A percentile compares a stretch with the other conserved stretches of the same genome.
phyloP scores from a whole-genome alignment of 2,888 invertebrate species.

The Sepioteuthis lessoniana region DNA sequence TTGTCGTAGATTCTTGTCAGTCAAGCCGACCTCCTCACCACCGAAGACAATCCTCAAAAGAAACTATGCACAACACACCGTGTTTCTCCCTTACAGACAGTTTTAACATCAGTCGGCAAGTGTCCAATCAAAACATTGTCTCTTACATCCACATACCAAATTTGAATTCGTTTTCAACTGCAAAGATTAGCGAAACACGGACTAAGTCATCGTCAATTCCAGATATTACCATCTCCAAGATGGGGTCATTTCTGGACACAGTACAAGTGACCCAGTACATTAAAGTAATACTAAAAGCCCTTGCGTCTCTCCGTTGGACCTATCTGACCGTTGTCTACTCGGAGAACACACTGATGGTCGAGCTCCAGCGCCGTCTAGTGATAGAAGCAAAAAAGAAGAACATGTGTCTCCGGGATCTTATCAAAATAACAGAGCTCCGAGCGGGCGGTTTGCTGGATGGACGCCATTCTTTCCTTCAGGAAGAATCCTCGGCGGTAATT shows the following conservation, averaged over 20 bases:
- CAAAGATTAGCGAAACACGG: not conserved
- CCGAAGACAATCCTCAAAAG: not conserved
- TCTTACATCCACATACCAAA: conserved; percentile 25
- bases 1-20: conserved; percentile 64
- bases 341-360: conserved; percentile 4
- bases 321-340: not conserved
- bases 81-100: conserved; percentile 34
- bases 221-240: not conserved
- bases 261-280: not conserved
- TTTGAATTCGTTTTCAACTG: not conserved
- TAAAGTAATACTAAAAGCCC: not conserved
- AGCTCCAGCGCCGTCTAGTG: not conserved
- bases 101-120: not conserved
- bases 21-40: conserved; percentile 55
- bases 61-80: not conserved
- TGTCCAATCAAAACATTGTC: not conserved
- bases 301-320: conserved; percentile 35
- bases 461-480: not conserved
- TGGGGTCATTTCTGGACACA: not conserved
- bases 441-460: not conserved
- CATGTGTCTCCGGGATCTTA: conserved; percentile 36
- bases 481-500: conserved; percentile 50
- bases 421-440: not conserved
- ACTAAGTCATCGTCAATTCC: not conserved
- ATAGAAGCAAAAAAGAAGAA: not conserved